These are phyloP conservation scores for Omphaloscelis lunosa DNA, from an alignment of 2,888 invertebrate genomes.

Conservation along the genomic window DNA sequence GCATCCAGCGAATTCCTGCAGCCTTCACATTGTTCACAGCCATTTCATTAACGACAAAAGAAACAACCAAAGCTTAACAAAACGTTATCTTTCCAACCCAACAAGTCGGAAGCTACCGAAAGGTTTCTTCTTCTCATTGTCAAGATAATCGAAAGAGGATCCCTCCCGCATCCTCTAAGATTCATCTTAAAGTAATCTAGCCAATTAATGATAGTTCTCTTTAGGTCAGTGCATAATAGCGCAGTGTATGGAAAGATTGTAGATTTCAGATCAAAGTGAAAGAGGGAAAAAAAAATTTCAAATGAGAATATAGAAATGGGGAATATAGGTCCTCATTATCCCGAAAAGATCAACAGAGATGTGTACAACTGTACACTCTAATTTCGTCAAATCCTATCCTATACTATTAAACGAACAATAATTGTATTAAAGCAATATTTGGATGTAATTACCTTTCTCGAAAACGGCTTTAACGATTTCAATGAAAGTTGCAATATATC, in stretches of 20 bases:
- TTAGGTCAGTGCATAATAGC: conserved; percentile 20
- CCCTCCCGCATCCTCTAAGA: conserved; percentile 16
- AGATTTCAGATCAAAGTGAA: neutral
- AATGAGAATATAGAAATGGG: no score
- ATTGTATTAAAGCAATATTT: no score
- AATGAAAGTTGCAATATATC: no score
- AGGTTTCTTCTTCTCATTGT: neutral
- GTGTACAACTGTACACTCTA: no score
- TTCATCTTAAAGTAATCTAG: conserved; percentile 32
- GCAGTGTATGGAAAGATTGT: conserved; percentile 30
- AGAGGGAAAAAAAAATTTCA: no score
- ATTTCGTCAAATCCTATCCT: no score
- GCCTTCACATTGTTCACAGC: neutral
- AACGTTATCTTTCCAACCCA: conserved; percentile 52
- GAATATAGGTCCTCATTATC: no score
- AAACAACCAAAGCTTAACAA: conserved; percentile 29
- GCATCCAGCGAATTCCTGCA: neutral
- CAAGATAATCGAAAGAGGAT: conserved; percentile 30
- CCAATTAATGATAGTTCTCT: conserved; percentile 32
- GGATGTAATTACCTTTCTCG: no score
- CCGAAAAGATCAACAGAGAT: no score
- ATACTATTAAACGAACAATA: no score
- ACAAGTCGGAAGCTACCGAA: conserved; percentile 11
- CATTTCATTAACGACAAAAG: conserved; percentile 23
- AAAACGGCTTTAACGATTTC: no score